Conservation (phyloP, 1,140 invertebrate genomes). For the Aphidius gifuensis region DNA sequence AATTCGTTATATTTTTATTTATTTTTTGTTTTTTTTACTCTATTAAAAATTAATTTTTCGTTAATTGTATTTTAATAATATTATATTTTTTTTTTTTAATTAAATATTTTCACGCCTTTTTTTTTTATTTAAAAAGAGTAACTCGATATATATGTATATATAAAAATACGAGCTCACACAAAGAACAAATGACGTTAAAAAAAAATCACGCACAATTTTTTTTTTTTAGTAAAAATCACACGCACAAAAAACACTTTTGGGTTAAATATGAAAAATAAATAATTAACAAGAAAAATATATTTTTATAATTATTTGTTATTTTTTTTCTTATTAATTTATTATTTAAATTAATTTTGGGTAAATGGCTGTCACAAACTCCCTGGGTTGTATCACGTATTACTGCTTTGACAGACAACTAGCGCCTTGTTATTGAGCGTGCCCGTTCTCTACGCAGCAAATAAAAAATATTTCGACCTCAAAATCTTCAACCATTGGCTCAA, state of each 20-base stretch:
- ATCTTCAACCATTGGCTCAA: background rate
- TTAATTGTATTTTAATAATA: too few species aligned
- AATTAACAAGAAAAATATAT: background rate
- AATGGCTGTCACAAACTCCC: constrained; percentile 15
- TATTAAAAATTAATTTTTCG: too few species aligned
- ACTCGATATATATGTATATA: too few species aligned
- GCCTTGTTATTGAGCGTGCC: constrained; percentile 19
- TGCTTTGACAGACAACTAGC: constrained; percentile 20
- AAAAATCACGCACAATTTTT: background rate
- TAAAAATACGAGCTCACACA: too few species aligned
- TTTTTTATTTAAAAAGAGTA: too few species aligned
- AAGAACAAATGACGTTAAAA: too few species aligned
- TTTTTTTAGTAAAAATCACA: background rate
- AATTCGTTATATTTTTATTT: background rate
- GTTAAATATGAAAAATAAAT: background rate
- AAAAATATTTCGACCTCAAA: background rate
- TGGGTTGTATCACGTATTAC: constrained; percentile 1
- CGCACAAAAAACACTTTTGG: background rate
- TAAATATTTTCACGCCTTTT: too few species aligned
- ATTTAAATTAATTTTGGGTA: background rate
- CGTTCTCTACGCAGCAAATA: constrained; percentile 12
- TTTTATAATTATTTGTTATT: background rate
- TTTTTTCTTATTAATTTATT: background rate
- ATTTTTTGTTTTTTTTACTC: too few species aligned
- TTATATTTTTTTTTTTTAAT: too few species aligned